Evolutionary conservation across 2,113 vertebrate genomes (phyloP).

Genomic region (Rutilus rutilus): DNA sequence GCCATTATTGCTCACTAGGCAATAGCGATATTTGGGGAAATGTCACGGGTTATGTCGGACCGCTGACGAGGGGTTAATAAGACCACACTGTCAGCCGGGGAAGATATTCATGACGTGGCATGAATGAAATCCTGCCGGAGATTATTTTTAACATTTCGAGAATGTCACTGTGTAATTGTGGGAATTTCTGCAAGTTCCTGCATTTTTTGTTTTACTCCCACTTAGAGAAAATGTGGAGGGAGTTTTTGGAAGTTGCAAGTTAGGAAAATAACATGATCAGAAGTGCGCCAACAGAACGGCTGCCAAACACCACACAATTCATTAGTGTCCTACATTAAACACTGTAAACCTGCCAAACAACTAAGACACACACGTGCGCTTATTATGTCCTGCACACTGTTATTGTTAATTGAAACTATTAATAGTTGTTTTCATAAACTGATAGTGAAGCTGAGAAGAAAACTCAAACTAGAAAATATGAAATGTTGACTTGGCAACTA

Average conservation of each 20-base stretch:
- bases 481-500: neutral
- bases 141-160: constrained; percentile 17
- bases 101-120: neutral
- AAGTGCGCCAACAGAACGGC: neutral
- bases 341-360: neutral
- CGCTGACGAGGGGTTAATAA: constrained; percentile 35
- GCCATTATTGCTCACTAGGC: constrained; percentile 19
- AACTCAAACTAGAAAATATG: neutral
- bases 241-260: neutral
- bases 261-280: neutral
- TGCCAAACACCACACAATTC: neutral
- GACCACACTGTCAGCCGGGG: neutral
- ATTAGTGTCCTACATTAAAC: neutral
- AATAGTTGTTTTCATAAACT: neutral
- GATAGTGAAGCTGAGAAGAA: neutral
- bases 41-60: constrained; percentile 15
- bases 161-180: constrained; percentile 30
- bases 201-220: neutral
- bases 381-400: neutral
- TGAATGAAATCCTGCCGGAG: constrained; percentile 5
- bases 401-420: neutral
- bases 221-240: neutral
- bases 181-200: constrained; percentile 19
- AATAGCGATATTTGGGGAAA: constrained; percentile 27
- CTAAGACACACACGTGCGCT: neutral